Evolutionary conservation across 2,888 invertebrate species (phyloP), one percentile per base, ranked within the genome.

Genomic region (Tachina grossa): DNA sequence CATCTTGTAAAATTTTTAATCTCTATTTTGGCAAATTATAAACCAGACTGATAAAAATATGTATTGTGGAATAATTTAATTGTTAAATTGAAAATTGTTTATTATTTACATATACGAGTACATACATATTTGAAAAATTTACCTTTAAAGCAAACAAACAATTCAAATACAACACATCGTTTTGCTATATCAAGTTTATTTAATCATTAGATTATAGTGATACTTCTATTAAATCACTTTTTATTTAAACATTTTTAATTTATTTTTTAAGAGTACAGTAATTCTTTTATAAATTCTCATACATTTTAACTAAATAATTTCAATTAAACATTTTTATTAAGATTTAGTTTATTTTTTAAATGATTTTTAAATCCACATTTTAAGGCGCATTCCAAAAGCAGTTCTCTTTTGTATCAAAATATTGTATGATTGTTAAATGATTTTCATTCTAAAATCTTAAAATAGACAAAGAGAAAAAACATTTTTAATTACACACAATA

Each of bases 361-460:
- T 74, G 66, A 68, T 75, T 78, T 84, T 79, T 76, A 83, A 82
- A 85, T 85, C 85, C 85, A 83, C 71, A 83, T 85, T 79, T 85
- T 85, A 85, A 85, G 85, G 85, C 85, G 85, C 83, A 85, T 85
- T 83, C 83, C 85, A 77, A 85, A 81, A 85, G 76, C 83, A 85
- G 85, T 85, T 83, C 61, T 79, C 79, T 79, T 68, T 85, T 82
- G 69, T 71, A 83, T 55, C 68, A 81, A 76, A 76, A 69, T 76
- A 81, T 68, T 66, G 47, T 77, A 59, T 77, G 71, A 72, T 74
- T 80, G 75, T 75, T 69, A 76, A 71, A 78, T 68, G 79, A 85
- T 72, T 83, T 87, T 85, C 78, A 88, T 85, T 88, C 88, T 88
- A 89, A 89, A 89, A 89, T 83, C 89, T 89, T 87, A 89, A 89